Evolutionary conservation across 2,888 invertebrate species (phyloP).

Genomic region (Tromatobia lineatoria): DNA sequence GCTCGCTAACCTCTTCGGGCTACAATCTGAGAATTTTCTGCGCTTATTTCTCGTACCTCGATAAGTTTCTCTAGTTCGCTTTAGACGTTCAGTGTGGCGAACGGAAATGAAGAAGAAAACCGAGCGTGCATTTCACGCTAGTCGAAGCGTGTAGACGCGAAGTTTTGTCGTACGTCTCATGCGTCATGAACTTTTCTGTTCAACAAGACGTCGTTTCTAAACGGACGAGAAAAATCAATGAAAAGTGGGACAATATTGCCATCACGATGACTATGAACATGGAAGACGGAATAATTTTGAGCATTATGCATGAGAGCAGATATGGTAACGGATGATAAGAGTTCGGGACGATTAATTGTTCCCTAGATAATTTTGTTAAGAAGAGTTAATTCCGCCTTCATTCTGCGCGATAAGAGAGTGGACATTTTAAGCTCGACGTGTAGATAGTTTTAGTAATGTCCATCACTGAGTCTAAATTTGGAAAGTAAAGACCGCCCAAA

Average conservation of each 20-base stretch:
- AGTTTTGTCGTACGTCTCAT: slow-evolving; percentile 18
- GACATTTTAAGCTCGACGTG: too few relatives aligned
- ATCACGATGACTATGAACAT: not conserved
- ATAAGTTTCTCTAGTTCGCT: slow-evolving; percentile 16
- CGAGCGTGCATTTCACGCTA: slow-evolving; percentile 69
- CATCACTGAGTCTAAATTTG: not conserved
- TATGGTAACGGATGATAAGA: not conserved
- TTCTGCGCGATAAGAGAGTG: not conserved
- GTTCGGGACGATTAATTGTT: not conserved
- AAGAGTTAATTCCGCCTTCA: not conserved
- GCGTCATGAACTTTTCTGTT: not conserved
- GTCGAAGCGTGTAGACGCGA: slow-evolving; percentile 67
- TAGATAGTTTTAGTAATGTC: not conserved
- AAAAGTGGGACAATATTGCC: not conserved
- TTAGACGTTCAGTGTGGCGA: not conserved
- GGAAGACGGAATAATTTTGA: not conserved
- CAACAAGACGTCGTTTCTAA: not conserved
- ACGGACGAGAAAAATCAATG: not conserved
- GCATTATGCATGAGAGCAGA: not conserved
- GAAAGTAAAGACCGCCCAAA: not conserved
- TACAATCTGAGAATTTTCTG: slow-evolving; percentile 58
- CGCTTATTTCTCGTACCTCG: slow-evolving; percentile 3
- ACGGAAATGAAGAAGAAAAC: slow-evolving; percentile 45
- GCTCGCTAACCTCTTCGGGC: slow-evolving; percentile 27
- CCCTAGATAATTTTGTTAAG: not conserved